Evolutionary conservation across 1,140 invertebrate genomes (phyloP), one percentile per base, ranked within the genome.

Genomic region (Drosophila hydei): DNA sequence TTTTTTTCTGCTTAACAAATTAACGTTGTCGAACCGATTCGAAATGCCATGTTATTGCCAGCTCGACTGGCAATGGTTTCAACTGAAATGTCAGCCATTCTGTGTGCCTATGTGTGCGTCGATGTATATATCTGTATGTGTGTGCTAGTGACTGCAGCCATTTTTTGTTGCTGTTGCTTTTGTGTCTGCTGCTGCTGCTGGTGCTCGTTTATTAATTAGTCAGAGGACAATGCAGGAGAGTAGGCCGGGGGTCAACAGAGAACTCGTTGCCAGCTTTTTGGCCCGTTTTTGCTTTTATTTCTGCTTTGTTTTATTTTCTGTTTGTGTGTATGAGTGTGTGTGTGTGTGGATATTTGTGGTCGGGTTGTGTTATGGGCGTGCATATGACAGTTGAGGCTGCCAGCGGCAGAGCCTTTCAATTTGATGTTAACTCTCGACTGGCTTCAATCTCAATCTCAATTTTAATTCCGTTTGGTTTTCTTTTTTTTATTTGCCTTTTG

Each of bases 401-500:
- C n/a, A 19, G 23, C 33, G 21, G 6, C 14, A 9, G 47, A 27
- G 47, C 25, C 23, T 59, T 43, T 59, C 25, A 45, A 59, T 30
- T 47, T 56, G 36, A 23, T 56, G 54, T 56, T 38, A 54, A 54
- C 19, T 42, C 56, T 42, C 38, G 38, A 14, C 18, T 45, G 43
- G 18, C 43, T 45, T 45, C 43, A 23, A 45, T 45, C 43, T 40
- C 4, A 33, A 33, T 33, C 30, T 8, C 23, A 23, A 51, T 51
- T 30, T 51, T 33, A 51, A 30, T 51, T 14, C 25, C 3, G 4
- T 36, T 18, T 38, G 52, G 54, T 19, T 70, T 51, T n/a, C 9
- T 43, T 0, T 18, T 43, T 21, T 0, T 23, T n/a, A n/a, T n/a
- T 48, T 63, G 33, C 14, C 95, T 12, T 92, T 96, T 96, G 2